phyloP scores from a whole-genome alignment of 37 sponge, comb jelly and placozoan species.

The Corticium candelabrum region DNA sequence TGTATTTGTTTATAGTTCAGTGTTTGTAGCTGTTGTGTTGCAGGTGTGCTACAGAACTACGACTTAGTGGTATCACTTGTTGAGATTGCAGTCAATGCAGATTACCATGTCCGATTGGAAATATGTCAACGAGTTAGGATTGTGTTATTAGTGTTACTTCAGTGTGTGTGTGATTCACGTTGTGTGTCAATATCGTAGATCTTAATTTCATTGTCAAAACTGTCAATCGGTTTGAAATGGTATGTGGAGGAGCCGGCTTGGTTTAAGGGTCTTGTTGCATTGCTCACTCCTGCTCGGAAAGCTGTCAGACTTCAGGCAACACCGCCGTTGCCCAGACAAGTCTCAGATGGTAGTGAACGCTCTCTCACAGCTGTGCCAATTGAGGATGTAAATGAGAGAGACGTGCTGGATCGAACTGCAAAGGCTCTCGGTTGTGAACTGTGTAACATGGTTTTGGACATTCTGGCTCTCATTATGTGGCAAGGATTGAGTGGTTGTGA shows the following conservation, averaged over 20 bases:
- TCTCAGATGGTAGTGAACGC: neutral
- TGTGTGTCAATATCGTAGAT: no score
- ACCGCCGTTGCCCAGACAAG: no score
- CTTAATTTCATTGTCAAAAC: neutral
- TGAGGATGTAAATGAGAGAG: no score
- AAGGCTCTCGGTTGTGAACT: neutral
- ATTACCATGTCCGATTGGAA: neutral
- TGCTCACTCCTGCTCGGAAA: neutral
- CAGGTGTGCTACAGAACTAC: neutral
- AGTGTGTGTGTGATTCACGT: no score
- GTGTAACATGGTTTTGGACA: neutral
- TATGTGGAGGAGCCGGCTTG: neutral
- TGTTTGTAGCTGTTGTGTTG: no score
- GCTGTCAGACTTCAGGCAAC: no score
- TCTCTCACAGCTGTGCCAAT: neutral
- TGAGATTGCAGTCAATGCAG: neutral
- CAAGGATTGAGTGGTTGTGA: neutral
- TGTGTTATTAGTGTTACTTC: neutral
- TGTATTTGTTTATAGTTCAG: no score
- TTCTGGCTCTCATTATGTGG: neutral
- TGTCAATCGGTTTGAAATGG: neutral
- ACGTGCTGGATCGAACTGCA: no score
- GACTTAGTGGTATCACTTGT: neutral
- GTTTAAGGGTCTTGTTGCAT: neutral
- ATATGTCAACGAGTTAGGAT: neutral